Conservation (phyloP, 37 sponge, comb jelly and placozoan genomes). For the Theonella swinhoei region DNA sequence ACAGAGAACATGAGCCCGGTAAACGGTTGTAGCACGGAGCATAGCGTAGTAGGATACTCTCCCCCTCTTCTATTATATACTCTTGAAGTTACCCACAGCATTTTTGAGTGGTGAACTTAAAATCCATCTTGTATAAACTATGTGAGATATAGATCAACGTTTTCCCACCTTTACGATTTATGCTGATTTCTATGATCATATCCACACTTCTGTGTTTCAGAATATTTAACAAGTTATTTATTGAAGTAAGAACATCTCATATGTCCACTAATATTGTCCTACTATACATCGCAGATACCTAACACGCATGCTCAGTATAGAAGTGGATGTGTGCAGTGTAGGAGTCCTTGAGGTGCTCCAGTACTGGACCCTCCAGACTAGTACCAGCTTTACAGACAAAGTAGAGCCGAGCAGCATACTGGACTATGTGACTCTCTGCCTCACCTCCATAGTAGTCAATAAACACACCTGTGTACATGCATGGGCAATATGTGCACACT, state of each 20-base stretch:
- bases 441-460: conserved; percentile 65
- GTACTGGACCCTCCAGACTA: conserved; percentile 21
- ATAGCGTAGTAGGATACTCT: too few relatives aligned
- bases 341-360: conserved; percentile 69
- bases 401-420: conserved; percentile 53
- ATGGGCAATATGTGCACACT: not conserved
- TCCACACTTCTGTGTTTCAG: not conserved
- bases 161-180: too few relatives aligned
- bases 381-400: conserved; percentile 27
- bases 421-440: conserved; percentile 46
- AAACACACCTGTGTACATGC: conserved; percentile 38
- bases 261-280: not conserved
- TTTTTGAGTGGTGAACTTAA: too few relatives aligned
- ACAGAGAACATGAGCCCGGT: too few relatives aligned
- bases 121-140: too few relatives aligned
- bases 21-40: too few relatives aligned
- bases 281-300: not conserved
- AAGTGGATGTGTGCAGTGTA: conserved; percentile 50
- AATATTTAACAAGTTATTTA: not conserved
- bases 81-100: too few relatives aligned
- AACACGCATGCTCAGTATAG: conserved; percentile 57
- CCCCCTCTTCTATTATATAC: too few relatives aligned
- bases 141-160: too few relatives aligned
- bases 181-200: not conserved
- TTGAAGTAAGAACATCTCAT: not conserved